Evolutionary conservation across 2,113 vertebrate genomes (phyloP).

Genomic region (Emydura subglobosa): DNA sequence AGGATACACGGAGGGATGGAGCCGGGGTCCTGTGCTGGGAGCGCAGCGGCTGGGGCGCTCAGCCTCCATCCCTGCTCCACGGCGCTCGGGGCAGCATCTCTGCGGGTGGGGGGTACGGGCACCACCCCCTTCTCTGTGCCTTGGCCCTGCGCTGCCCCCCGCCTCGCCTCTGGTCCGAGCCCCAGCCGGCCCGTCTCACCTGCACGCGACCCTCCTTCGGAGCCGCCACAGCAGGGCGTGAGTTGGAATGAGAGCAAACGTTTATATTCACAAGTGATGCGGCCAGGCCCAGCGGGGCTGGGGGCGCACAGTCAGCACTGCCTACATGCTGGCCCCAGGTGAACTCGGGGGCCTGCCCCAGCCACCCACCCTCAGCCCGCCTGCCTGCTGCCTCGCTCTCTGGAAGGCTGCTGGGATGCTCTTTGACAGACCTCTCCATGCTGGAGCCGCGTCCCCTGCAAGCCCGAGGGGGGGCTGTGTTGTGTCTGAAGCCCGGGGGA

Average conservation of each 20-base stretch:
- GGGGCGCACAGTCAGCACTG: no score
- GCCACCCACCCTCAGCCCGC: not conserved
- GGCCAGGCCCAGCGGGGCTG: no score
- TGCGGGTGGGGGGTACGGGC: not conserved
- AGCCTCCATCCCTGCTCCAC: not conserved
- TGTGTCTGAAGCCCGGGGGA: accelerated
- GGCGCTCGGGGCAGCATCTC: not conserved
- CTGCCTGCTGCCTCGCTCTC: no score
- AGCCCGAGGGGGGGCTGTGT: accelerated
- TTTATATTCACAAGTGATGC: no score
- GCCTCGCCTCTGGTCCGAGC: not conserved
- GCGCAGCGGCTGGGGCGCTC: no score
- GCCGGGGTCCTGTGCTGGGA: not conserved
- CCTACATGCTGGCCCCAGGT: no score
- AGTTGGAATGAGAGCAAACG: no score
- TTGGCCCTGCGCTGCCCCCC: not conserved
- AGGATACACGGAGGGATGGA: not conserved
- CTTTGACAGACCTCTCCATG: no score
- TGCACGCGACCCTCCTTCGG: no score
- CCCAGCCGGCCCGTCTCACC: not conserved
- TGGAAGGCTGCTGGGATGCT: no score
- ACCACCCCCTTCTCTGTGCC: not conserved
- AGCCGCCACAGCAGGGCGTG: no score
- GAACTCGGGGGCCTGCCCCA: not conserved
- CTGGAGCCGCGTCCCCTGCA: no score